phyloP scores from a whole-genome alignment of 2,888 invertebrate genomes.

The Parnassius mnemosyne region DNA sequence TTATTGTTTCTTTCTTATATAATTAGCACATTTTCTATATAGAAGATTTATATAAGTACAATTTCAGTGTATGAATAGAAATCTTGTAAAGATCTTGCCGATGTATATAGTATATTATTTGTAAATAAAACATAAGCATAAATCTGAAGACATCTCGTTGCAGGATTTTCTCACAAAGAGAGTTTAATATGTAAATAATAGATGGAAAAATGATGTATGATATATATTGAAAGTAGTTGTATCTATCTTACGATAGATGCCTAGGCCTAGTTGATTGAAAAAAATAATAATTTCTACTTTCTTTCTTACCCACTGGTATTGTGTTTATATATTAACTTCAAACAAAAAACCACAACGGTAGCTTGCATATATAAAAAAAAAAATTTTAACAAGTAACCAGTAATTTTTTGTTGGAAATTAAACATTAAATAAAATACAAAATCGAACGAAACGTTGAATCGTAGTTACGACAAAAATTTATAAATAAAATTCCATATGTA shows the following conservation, averaged over 20 bases:
- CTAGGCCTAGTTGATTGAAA: background rate
- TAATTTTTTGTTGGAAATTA: too few relatives aligned
- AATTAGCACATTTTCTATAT: slow-evolving; percentile 37
- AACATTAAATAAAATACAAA: too few relatives aligned
- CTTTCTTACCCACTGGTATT: background rate
- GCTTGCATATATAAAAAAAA: too few relatives aligned
- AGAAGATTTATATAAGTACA: slow-evolving; percentile 26
- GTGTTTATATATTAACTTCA: background rate
- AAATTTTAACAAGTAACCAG: too few relatives aligned
- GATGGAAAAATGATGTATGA: slow-evolving; percentile 14
- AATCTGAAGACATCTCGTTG: slow-evolving; percentile 10
- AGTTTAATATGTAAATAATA: slow-evolving; percentile 23
- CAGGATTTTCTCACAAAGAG: slow-evolving; percentile 16
- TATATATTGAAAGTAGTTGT: slow-evolving; percentile 14
- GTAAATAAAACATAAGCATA: slow-evolving; percentile 41
- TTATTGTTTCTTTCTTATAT: slow-evolving; percentile 49
- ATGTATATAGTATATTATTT: slow-evolving; percentile 37
- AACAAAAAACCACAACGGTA: too few relatives aligned
- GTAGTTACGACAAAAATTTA: too few relatives aligned
- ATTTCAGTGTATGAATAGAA: slow-evolving; percentile 22
- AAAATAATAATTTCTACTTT: background rate
- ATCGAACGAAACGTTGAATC: too few relatives aligned
- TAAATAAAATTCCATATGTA: too few relatives aligned
- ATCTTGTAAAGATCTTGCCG: slow-evolving; percentile 32
- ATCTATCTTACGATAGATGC: slow-evolving; percentile 14